phyloP scores from a whole-genome alignment of 2,113 vertebrate genomes.

The Nycticryphes semicollaris region DNA sequence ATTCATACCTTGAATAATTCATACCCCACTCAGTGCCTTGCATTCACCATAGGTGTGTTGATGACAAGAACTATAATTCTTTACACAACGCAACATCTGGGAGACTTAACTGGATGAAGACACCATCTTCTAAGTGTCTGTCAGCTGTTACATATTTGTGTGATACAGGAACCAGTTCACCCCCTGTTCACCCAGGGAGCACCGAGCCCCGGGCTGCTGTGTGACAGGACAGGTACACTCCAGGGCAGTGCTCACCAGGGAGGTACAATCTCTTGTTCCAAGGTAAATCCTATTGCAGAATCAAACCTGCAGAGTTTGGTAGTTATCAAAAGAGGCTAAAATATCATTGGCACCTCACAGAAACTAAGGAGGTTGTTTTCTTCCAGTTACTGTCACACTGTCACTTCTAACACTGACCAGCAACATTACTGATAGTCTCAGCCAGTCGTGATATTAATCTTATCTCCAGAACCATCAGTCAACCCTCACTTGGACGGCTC shows the following conservation, averaged over 20 bases:
- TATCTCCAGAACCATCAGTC: background rate
- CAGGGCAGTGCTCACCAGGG: background rate
- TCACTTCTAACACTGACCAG: background rate
- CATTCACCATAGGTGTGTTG: background rate
- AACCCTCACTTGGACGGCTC: background rate
- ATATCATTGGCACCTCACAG: background rate
- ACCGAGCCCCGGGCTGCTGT: background rate
- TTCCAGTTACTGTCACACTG: background rate
- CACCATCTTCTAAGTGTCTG: background rate
- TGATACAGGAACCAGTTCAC: background rate
- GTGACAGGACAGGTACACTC: accelerated
- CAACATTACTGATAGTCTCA: background rate
- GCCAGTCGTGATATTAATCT: background rate
- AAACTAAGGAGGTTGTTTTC: background rate
- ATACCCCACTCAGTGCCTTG: background rate
- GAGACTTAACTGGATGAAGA: background rate
- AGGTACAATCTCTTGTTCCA: background rate
- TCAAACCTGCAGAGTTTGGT: background rate
- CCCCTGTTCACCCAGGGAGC: background rate
- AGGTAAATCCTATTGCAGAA: background rate
- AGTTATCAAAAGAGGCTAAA: background rate
- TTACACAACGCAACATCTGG: background rate
- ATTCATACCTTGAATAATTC: background rate
- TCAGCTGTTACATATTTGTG: background rate
- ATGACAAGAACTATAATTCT: background rate